Conservation (phyloP, 2,888 invertebrate species). For the Eulithis prunata region DNA sequence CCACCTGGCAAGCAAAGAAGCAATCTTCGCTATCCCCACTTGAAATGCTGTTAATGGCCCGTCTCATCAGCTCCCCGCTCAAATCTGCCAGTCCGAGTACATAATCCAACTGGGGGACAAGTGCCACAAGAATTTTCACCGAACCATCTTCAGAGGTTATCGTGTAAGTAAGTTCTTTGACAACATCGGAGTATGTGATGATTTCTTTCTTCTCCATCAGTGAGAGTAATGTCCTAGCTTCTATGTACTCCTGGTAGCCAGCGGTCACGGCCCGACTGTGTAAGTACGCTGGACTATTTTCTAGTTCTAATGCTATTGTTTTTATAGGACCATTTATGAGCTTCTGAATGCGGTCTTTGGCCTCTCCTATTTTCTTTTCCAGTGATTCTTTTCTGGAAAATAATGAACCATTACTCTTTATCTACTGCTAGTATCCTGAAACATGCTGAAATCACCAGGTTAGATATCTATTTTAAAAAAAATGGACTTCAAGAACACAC, state of each 20-base stretch:
- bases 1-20: constrained; percentile 87
- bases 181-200: constrained; percentile 84
- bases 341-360: constrained; percentile 86
- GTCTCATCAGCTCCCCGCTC: constrained; percentile 95
- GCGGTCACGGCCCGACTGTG: constrained; percentile 71
- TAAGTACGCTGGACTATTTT: constrained; percentile 86
- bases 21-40: constrained; percentile 90
- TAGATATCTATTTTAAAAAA: neutral
- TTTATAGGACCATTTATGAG: constrained; percentile 81
- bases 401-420: constrained; percentile 3
- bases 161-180: constrained; percentile 79
- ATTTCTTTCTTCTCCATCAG: constrained; percentile 86
- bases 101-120: constrained; percentile 80
- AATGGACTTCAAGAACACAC: too few relatives aligned
- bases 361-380: constrained; percentile 70
- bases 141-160: constrained; percentile 46
- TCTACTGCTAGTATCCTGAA: neutral
- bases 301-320: constrained; percentile 89
- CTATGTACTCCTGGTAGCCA: constrained; percentile 91
- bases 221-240: constrained; percentile 92
- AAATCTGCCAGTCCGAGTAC: constrained; percentile 93
- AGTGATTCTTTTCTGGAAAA: constrained; percentile 66
- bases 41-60: constrained; percentile 92
- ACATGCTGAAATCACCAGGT: neutral
- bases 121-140: constrained; percentile 56